phyloP scores from a whole-genome alignment of 2,797 vertebrate genomes.

The Pangasius krempfi region DNA sequence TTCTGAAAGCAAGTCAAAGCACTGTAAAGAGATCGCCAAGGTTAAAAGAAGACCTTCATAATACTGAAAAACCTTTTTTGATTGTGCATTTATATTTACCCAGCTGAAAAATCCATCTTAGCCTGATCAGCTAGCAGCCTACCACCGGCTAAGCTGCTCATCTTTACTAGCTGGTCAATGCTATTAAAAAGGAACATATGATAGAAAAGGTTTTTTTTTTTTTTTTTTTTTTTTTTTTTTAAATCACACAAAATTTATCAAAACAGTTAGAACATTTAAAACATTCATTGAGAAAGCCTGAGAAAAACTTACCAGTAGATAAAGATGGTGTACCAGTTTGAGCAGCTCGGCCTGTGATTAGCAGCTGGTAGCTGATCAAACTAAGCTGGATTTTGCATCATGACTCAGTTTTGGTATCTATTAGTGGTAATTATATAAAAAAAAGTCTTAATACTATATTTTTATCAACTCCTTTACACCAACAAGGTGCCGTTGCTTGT shows the following conservation, averaged over 20 bases:
- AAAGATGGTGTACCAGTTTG: not conserved
- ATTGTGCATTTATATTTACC: not conserved
- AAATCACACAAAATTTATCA: not conserved
- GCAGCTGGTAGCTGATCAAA: not conserved
- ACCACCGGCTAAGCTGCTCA: not conserved
- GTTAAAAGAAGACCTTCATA: not conserved
- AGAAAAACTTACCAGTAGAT: not conserved
- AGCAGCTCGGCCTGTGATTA: not conserved
- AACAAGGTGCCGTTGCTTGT: not conserved
- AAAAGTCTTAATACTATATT: not conserved
- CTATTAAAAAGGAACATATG: not conserved
- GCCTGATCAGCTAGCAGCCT: not conserved
- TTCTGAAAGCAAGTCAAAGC: conserved; percentile 1
- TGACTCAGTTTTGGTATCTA: not conserved
- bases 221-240: too few species aligned
- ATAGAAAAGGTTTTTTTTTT: not conserved
- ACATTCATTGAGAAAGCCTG: not conserved
- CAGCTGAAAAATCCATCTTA: not conserved
- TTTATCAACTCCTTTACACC: not conserved
- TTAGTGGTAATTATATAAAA: not conserved
- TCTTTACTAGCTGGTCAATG: not conserved
- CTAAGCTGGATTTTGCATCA: not conserved
- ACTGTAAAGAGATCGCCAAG: not conserved
- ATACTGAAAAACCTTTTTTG: not conserved
- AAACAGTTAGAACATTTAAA: not conserved